Base-by-base conservation (phyloP, 1,140 invertebrate genomes). In the Trachymyrmex septentrionalis region DNA sequence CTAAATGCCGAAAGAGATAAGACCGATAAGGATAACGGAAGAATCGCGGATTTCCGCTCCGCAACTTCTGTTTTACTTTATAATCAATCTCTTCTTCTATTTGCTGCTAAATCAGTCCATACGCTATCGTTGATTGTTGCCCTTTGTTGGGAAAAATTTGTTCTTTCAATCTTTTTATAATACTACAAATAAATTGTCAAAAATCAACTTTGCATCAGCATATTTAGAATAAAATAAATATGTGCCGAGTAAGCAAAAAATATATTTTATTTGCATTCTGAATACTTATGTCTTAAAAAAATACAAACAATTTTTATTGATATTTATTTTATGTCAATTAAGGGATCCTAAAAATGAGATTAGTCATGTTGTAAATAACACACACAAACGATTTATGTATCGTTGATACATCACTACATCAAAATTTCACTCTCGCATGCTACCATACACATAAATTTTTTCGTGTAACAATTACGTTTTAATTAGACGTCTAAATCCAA, bases 21-120 rank as follows among this genome's bases (percentile, higher is more conserved):
- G 63, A 76, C 48, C 27, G 66, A 63, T 80, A 66, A 88, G 71
- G 63, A 67, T 61, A 44, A 48, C 38, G 57, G 59, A 57, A 75
- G 73, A 61, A 57, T 57, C 86, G 48, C 48, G 59, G 75, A 69
- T 85, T 34, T 81, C 50, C 81, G 55, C 34, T 77, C 27, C 7
- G 21, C 63, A 87, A 69, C 73, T 66, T 87, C 73, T 87, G 66
- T 85, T 87, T 67, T 59, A 86, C 44, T 66, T 59, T 66, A 78
- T 67, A 67, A 87, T 85, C 72, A 87, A 87, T 87, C 86, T 87
- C 66, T 87, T 78, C 63, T 78, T 85, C 50, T 64, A 48, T 14
- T 34, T 10, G 14, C 14, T 48, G 57, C 27, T 55, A 89, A 86
- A 89, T 86, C 84, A 53, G 50, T 59, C 59, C 9, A 44, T 50